A percentile compares a stretch with the other conserved stretches of the same genome.
Evolutionary conservation across 2,797 vertebrate genomes (phyloP).

Genomic region (Erpetoichthys calabaricus): DNA sequence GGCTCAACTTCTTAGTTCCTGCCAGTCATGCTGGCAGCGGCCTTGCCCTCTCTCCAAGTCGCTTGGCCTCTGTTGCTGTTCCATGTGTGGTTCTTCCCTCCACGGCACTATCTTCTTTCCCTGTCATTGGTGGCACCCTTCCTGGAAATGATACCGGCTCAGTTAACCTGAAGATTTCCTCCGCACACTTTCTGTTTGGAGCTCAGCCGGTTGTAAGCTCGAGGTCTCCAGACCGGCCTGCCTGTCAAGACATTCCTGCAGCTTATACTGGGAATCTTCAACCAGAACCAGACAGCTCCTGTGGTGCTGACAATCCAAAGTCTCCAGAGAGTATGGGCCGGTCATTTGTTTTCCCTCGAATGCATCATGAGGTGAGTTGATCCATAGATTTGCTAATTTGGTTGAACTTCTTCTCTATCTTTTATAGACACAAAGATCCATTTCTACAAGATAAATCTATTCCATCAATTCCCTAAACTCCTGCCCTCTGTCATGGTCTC

Average conservation of each 20-base stretch:
- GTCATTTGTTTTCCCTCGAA: conserved; percentile 26
- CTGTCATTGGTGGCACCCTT: conserved; percentile 37
- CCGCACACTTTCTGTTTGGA: conserved; percentile 50
- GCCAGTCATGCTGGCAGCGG: conserved; percentile 39
- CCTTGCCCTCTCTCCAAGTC: conserved; percentile 31
- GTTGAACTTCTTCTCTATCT: too few species aligned
- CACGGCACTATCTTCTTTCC: conserved; percentile 50
- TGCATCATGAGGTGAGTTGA: conserved; percentile 42
- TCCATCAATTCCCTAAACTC: too few species aligned
- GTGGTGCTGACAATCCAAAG: conserved; percentile 23
- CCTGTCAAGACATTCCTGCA: conserved; percentile 6
- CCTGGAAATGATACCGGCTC: conserved; percentile 24
- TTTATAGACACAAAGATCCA: too few species aligned
- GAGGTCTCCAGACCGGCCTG: conserved; percentile 18
- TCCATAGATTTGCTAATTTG: too few species aligned
- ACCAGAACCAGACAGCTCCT: conserved; percentile 31
- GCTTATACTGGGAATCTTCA: conserved; percentile 27
- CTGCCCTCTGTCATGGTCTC: too few species aligned
- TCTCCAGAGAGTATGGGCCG: conserved; percentile 38
- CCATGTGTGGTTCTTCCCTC: conserved; percentile 72
- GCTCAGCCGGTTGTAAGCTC: conserved; percentile 36
- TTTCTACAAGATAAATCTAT: too few species aligned
- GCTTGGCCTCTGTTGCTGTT: conserved; percentile 51
- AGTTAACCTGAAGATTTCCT: conserved; percentile 48
- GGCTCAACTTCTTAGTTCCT: conserved; percentile 65